These are phyloP conservation scores for Reinhardtius hippoglossoides DNA, from an alignment of 2,113 vertebrate species.

Conservation along the genomic window DNA sequence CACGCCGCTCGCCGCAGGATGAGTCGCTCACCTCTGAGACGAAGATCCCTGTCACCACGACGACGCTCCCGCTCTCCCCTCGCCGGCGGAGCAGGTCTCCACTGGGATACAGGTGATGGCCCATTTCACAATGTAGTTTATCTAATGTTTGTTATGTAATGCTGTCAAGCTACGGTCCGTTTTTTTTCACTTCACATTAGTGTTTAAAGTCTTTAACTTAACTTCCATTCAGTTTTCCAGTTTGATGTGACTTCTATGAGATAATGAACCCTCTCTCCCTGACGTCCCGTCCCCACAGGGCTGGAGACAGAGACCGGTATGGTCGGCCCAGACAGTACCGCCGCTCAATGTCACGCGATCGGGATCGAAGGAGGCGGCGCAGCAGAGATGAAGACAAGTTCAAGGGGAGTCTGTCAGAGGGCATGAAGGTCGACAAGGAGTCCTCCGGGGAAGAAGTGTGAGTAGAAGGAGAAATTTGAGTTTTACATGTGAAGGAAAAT, in stretches of 20 bases:
- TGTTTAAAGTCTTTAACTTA: too few relatives aligned
- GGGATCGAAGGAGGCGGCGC: constrained; percentile 85
- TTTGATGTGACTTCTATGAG: neutral
- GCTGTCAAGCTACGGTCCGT: too few relatives aligned
- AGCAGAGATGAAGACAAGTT: constrained; percentile 98
- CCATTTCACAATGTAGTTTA: neutral
- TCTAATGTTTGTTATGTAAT: neutral
- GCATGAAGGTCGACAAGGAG: constrained; percentile 96
- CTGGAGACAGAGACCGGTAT: constrained; percentile 86
- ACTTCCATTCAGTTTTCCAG: neutral
- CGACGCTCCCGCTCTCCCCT: constrained; percentile 86
- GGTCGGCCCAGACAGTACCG: constrained; percentile 87
- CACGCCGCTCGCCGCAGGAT: constrained; percentile 80
- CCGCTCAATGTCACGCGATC: constrained; percentile 88
- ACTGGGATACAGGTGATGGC: constrained; percentile 86
- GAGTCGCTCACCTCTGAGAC: constrained; percentile 80
- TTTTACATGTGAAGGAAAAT: neutral
- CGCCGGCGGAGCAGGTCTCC: constrained; percentile 92
- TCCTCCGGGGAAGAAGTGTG: constrained; percentile 96
- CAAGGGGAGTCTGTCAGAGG: constrained; percentile 98
- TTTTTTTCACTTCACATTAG: too few relatives aligned
- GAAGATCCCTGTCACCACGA: constrained; percentile 85
- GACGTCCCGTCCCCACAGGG: constrained; percentile 48
- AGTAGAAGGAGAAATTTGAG: constrained; percentile 56
- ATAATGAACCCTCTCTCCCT: neutral